Evolutionary conservation across 2,888 invertebrate species (phyloP).

Genomic region (Homarus gammarus): DNA sequence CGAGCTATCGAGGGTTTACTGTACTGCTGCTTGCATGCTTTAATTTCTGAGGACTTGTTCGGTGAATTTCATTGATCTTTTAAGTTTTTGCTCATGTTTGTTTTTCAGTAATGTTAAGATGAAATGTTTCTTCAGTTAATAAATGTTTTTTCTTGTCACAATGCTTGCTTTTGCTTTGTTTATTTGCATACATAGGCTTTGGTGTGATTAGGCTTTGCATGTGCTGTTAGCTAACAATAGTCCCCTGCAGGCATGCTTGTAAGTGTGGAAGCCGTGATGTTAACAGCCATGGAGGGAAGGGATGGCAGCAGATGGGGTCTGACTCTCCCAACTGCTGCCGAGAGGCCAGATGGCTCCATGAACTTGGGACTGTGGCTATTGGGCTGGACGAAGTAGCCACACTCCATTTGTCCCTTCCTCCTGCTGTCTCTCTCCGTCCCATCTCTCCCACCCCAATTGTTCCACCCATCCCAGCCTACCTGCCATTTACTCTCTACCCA

Average conservation of each 20-base stretch:
- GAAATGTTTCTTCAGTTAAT: background rate
- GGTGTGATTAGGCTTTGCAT: background rate
- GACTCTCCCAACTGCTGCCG: slow-evolving; percentile 11
- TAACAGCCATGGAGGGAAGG: slow-evolving; percentile 40
- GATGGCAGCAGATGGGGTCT: background rate
- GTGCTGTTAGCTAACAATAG: slow-evolving; percentile 37
- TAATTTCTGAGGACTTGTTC: too few relatives aligned
- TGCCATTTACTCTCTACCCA: slow-evolving; percentile 53
- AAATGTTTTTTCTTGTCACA: too few relatives aligned
- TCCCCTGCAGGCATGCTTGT: slow-evolving; percentile 46
- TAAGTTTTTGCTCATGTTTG: too few relatives aligned
- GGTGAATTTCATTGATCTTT: too few relatives aligned
- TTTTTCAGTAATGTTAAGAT: too few relatives aligned
- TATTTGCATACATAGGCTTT: background rate
- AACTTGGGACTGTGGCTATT: slow-evolving; percentile 35
- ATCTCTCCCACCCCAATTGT: slow-evolving; percentile 62
- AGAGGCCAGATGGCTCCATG: slow-evolving; percentile 17
- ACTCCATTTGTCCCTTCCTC: slow-evolving; percentile 52
- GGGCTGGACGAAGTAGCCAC: slow-evolving; percentile 59
- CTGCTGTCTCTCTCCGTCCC: slow-evolving; percentile 51
- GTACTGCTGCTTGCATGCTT: too few relatives aligned
- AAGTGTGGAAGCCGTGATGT: background rate
- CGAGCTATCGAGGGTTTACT: too few relatives aligned
- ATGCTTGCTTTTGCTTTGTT: background rate
- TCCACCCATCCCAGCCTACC: slow-evolving; percentile 55